A percentile compares a stretch with the other conserved stretches of the same genome.
Conservation (phyloP, 1,140 invertebrate species). For the Lepidurus packardi region DNA sequence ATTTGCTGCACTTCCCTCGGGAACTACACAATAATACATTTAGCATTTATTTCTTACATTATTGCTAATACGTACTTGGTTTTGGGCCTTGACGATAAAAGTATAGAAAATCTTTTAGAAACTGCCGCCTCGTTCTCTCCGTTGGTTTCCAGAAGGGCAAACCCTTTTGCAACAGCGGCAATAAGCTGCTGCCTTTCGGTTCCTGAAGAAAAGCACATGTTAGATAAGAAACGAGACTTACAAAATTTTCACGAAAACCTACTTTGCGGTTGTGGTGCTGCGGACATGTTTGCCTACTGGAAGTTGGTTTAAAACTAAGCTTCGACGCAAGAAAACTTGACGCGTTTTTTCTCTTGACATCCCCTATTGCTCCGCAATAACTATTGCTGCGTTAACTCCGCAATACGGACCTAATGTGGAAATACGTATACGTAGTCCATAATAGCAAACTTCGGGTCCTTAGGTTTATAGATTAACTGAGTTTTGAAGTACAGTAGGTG, state of each 20-base stretch:
- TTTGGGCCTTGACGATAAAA: neutral
- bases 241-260: neutral
- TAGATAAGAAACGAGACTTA: neutral
- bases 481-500: too few species aligned
- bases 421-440: too few species aligned
- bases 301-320: neutral
- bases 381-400: neutral
- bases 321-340: neutral
- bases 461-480: too few species aligned
- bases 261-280: neutral
- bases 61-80: neutral
- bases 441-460: too few species aligned
- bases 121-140: neutral
- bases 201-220: neutral
- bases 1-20: neutral
- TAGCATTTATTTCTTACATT: neutral
- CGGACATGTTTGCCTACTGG: neutral
- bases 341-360: neutral
- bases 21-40: neutral
- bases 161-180: neutral
- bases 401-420: too few species aligned
- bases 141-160: neutral
- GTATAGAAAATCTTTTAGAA: neutral
- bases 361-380: too few species aligned
- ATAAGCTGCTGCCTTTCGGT: neutral